These are phyloP conservation scores for Pseudolaguvia tuberculata DNA, from an alignment of 2,113 vertebrate species.

Conservation along the genomic window DNA sequence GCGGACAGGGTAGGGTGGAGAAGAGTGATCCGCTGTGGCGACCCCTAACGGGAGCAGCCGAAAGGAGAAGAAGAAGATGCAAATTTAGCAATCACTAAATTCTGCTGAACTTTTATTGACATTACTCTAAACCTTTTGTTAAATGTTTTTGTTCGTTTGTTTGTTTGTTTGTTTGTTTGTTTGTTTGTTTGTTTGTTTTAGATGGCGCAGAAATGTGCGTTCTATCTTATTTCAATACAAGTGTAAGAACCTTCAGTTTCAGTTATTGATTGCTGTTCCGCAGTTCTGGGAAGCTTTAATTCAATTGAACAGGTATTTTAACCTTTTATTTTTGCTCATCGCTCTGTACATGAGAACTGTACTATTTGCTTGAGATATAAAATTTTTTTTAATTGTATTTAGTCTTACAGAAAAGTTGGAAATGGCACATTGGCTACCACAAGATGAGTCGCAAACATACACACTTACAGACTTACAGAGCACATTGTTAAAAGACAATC, in stretches of 20 bases:
- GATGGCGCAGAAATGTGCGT: conserved; percentile 67
- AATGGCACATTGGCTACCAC: conserved; percentile 64
- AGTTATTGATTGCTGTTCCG: conserved; percentile 68
- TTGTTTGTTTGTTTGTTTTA: conserved; percentile 42
- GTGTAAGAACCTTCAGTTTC: conserved; percentile 49
- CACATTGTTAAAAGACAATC: conserved; percentile 49
- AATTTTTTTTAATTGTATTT: conserved; percentile 28
- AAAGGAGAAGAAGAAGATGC: too few species aligned
- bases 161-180: neutral
- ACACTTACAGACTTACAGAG: conserved; percentile 64
- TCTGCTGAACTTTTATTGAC: neutral
- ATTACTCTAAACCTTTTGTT: neutral
- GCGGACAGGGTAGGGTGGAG: too few species aligned
- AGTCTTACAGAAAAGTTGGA: conserved; percentile 72
- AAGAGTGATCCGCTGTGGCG: too few species aligned
- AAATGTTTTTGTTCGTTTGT: neutral
- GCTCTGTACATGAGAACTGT: neutral
- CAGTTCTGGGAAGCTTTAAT: conserved; percentile 72
- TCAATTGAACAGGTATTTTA: conserved; percentile 66
- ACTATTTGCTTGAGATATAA: neutral
- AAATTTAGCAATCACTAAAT: too few species aligned
- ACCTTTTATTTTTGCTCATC: neutral
- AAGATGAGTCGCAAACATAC: conserved; percentile 54
- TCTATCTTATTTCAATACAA: conserved; percentile 48
- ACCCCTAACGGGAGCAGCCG: too few species aligned